Conservation (phyloP, 2,888 invertebrate genomes). For the Sinhomidia bicolor region DNA sequence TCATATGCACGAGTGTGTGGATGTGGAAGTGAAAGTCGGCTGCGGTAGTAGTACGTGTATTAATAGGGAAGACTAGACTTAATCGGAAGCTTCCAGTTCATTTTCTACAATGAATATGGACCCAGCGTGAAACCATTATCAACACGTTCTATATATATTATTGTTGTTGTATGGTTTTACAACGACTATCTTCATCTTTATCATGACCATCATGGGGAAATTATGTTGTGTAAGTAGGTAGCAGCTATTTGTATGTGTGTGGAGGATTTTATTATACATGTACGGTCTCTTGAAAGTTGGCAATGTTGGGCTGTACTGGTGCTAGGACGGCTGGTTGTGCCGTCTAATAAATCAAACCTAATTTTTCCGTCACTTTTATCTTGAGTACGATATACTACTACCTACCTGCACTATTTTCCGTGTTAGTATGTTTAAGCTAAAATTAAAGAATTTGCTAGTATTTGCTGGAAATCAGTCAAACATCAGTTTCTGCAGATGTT, state of each 20-base stretch:
- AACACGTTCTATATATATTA: not conserved
- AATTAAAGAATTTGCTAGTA: too few relatives aligned
- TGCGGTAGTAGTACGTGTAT: not conserved
- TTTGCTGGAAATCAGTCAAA: too few relatives aligned
- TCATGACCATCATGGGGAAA: conserved; percentile 51
- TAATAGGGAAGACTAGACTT: not conserved
- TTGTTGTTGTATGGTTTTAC: too few relatives aligned
- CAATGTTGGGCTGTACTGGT: too few relatives aligned
- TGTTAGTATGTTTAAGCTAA: too few relatives aligned
- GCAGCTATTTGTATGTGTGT: not conserved
- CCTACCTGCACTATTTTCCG: too few relatives aligned
- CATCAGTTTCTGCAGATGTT: too few relatives aligned
- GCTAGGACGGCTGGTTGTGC: too few relatives aligned
- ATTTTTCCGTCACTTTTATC: too few relatives aligned
- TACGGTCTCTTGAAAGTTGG: not conserved
- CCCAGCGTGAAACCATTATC: conserved; percentile 54
- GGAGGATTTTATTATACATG: not conserved
- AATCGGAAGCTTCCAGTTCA: conserved; percentile 19
- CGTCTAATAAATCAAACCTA: too few relatives aligned
- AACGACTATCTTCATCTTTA: conserved; percentile 27
- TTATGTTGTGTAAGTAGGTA: conserved; percentile 57
- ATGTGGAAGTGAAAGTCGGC: conserved; percentile 4
- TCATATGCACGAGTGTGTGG: not conserved
- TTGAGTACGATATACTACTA: too few relatives aligned
- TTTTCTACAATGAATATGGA: conserved; percentile 47